These are phyloP conservation scores for Silurus meridionalis DNA, from an alignment of 2,113 vertebrate species.

Conservation along the genomic window DNA sequence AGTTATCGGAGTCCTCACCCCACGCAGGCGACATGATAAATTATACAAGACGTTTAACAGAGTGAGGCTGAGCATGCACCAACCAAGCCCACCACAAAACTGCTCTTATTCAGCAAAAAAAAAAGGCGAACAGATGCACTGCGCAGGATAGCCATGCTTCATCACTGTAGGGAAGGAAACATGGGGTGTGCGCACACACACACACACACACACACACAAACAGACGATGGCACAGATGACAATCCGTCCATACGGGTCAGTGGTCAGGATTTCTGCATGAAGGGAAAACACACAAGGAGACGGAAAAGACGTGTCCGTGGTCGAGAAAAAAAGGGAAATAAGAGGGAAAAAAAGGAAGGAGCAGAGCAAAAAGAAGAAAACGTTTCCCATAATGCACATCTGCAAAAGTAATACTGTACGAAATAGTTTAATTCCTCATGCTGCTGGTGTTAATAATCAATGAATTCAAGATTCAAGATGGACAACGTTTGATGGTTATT, in stretches of 20 bases:
- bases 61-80: conserved; percentile 3
- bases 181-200: neutral
- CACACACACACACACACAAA: neutral
- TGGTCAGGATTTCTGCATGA: conserved; percentile 32
- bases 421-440: neutral
- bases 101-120: conserved; percentile 45
- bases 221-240: conserved; percentile 12
- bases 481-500: neutral
- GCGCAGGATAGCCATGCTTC: conserved; percentile 44
- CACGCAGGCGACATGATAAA: neutral
- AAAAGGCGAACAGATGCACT: conserved; percentile 45
- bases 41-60: neutral
- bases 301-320: neutral
- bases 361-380: conserved; percentile 41
- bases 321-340: neutral
- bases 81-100: neutral
- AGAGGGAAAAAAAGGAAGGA: neutral
- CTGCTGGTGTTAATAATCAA: neutral
- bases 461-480: neutral
- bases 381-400: conserved; percentile 49
- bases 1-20: neutral
- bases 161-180: conserved; percentile 32
- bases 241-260: conserved; percentile 20
- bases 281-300: conserved; percentile 12
- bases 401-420: neutral